Evolutionary conservation across 2,888 invertebrate species (phyloP), one percentile per base, ranked within the genome.

Genomic region (Phorcus lineatus): DNA sequence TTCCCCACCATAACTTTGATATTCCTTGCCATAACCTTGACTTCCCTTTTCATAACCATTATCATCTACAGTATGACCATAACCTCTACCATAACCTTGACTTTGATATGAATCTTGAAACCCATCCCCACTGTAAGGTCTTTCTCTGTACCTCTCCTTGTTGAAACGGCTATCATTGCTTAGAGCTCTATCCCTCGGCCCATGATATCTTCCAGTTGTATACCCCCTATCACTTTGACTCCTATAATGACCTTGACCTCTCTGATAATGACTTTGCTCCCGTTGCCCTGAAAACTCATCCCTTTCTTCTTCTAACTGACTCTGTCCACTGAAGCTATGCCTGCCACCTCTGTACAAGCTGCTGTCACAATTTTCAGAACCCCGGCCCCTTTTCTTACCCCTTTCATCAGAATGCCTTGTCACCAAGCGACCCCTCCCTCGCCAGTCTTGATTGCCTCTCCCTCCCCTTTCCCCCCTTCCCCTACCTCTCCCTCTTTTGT

Each of bases 401-500:
- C 47, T 47, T 13, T 47, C 47, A 13, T 47, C 47, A 47, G 47
- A 47, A 13, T 47, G 47, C 13, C 62, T 22, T 24, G 62, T 24
- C 62, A 11, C 62, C 28, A 28, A 16, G 16, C 62, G 24, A 31
- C 19, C 57, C 57, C 62, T 62, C 62, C 28, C 62, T 62, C 24
- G 24, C 36, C 47, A 28, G n/a, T 22, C 19, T 13, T 74, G 19
- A 74, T 4, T 57, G 13, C n/a, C 11, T 11, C 62, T 36, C 9
- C 62, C 28, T n/a, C 77, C 54, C 24, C 24, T 36, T 54, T 22
- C 19, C 36, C 53, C 66, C 31, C 67, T 24, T 57, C 77, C 77
- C 57, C 74, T 47, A 3, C 52, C 75, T 52, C 77, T 57, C 77
- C 54, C 77, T 13, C 47, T 47, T 47, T 47, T 47, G 47, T 47